Conservation (phyloP, 35 echinoderm and acorn worm genomes). For the Eucidaris tribuloides region DNA sequence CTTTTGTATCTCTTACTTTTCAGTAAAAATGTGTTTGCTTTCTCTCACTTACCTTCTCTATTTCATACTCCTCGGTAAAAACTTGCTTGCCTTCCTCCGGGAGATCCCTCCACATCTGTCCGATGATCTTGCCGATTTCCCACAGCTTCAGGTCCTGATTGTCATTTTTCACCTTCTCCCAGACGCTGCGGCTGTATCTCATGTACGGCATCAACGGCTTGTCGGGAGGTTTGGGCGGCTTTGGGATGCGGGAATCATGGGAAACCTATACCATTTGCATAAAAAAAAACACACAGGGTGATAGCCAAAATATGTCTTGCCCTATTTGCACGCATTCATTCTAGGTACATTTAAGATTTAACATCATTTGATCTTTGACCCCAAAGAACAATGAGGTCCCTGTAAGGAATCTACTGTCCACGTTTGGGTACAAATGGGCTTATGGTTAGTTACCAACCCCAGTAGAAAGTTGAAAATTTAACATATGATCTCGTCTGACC, state of each 20-base stretch:
- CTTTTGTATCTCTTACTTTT: too few species aligned
- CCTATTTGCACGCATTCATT: too few species aligned
- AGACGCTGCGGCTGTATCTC: constrained; percentile 96
- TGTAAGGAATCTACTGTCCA: neutral
- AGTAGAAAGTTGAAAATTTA: too few species aligned
- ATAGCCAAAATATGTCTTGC: too few species aligned
- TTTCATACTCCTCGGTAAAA: constrained; percentile 94
- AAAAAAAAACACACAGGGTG: too few species aligned
- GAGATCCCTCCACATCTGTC: constrained; percentile 98
- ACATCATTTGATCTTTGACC: neutral
- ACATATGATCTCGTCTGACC: too few species aligned
- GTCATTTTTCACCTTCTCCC: constrained; percentile 97
- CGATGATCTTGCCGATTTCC: constrained; percentile 99
- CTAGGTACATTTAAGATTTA: neutral
- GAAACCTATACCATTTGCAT: too few species aligned
- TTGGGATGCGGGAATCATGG: constrained; percentile 83
- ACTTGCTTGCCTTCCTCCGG: constrained; percentile 80
- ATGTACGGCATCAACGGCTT: constrained; percentile 99
- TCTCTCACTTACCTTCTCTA: constrained; percentile 89
- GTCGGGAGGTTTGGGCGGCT: constrained; percentile 96
- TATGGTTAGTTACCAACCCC: neutral
- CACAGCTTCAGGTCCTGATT: constrained; percentile 96
- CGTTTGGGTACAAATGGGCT: neutral
- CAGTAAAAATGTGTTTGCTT: too few species aligned
- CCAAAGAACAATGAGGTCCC: neutral